Evolutionary conservation across 2,888 invertebrate species (phyloP), one percentile per base, ranked within the genome.

Genomic region (Metellina segmentata): DNA sequence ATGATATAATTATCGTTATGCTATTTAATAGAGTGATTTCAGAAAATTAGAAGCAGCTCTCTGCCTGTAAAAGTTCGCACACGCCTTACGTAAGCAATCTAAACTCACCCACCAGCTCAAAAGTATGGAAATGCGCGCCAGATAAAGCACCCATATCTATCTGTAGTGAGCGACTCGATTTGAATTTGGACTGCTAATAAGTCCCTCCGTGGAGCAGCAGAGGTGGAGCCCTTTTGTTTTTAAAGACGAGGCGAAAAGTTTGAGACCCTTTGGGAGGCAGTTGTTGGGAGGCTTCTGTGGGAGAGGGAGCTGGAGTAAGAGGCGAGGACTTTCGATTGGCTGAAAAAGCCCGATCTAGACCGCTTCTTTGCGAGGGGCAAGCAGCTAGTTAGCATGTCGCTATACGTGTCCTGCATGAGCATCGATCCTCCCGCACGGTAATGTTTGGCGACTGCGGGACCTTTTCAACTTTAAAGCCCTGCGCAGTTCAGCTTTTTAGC

Each of bases 311-410:
- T 53, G 70, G 74, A 13, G 34, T 34, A 52, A 20, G 49, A 74
- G 34, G 53, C 81, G 71, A 34, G 81, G 74, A 88, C 81, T 81
- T 88, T 88, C 88, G 89, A 82, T 89, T 82, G 89, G 81, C 77
- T 89, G 89, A 89, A 89, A 89, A 89, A 81, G 75, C 75, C 51
- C 61, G 77, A 86, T 86, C 53, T 71, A 77, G 71, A 48, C 69
- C n/a, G 70, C 70, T 69, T 82, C 77, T 48, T 83, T 19, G 86
- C n/a, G 78, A 20, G 89, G 69, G 71, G 81, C 88, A 48, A 77
- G 53, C 48, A 79, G 83, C 89, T 90, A 90, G 89, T 90, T 90
- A 90, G 89, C 89, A 90, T 90, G 89, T 20, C 69, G n/a, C 49
- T 16, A 61, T 69, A 87, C 74, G 89, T 83, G 82, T 71, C 71